A percentile compares a stretch with the other conserved stretches of the same genome.
These are phyloP conservation scores for Pseudococcus longispinus DNA, from an alignment of 2,888 invertebrate species.

Conservation along the genomic window DNA sequence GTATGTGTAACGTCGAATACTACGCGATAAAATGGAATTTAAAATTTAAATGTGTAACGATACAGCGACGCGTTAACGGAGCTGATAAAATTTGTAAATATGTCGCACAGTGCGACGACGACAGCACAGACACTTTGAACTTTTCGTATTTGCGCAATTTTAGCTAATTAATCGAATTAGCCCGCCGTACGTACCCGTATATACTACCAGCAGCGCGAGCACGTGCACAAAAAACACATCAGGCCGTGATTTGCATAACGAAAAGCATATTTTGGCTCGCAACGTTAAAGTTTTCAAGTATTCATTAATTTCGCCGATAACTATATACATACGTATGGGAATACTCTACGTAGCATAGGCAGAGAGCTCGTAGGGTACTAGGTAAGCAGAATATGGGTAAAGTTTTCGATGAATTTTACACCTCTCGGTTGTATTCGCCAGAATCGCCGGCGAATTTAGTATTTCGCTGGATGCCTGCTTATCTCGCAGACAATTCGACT, in stretches of 20 bases:
- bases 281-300: conserved; percentile 15
- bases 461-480: background rate
- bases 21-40: background rate
- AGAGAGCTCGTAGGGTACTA: too few species aligned
- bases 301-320: conserved; percentile 29
- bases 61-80: background rate
- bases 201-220: background rate
- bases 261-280: background rate
- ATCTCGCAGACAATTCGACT: background rate
- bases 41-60: background rate
- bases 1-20: background rate
- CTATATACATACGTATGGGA: background rate
- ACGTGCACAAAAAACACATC: conserved; percentile 31
- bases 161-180: conserved; percentile 28
- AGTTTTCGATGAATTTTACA: conserved; percentile 2
- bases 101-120: background rate
- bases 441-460: background rate
- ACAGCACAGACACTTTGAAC: conserved; percentile 12
- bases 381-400: background rate
- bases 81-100: conserved; percentile 31
- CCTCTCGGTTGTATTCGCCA: background rate
- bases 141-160: conserved; percentile 26
- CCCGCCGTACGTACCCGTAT: background rate
- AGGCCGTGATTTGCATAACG: conserved; percentile 22
- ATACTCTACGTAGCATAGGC: background rate